A percentile compares a stretch with the other conserved stretches of the same genome.
Conservation (phyloP, 2,113 vertebrate species). For the Saguinus midas region DNA sequence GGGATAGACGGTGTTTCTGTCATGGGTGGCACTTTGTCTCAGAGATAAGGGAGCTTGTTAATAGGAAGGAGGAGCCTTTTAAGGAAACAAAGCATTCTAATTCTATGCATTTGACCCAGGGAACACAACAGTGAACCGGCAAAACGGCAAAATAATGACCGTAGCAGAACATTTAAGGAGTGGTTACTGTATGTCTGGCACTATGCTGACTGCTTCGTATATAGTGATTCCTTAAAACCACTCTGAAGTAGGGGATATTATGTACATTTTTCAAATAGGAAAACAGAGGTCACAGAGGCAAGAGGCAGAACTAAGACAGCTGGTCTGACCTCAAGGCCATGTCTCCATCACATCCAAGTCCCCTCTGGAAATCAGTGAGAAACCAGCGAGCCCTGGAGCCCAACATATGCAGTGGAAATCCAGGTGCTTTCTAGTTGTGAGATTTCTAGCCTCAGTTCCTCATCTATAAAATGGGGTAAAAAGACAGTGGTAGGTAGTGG, state of each 20-base stretch:
- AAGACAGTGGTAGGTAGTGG: background rate
- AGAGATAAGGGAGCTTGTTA: background rate
- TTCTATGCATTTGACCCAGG: background rate
- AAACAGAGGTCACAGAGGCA: background rate
- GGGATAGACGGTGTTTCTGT: accelerated
- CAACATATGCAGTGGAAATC: background rate
- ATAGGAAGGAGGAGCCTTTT: background rate
- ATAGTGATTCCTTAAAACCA: background rate
- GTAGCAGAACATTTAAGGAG: accelerated
- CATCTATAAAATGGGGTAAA: background rate
- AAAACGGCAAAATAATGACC: accelerated
- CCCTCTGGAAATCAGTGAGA: background rate
- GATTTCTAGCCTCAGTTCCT: background rate
- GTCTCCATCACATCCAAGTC: background rate
- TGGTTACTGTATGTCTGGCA: accelerated
- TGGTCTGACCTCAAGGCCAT: background rate
- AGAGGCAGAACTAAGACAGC: background rate
- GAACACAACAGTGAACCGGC: accelerated
- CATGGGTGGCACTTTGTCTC: background rate
- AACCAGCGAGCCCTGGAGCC: background rate
- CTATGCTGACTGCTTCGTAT: too few species aligned
- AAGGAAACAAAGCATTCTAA: background rate
- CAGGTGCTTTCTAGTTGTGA: background rate
- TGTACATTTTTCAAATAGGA: background rate
- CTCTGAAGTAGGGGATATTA: background rate